Conservation (phyloP, 2,113 vertebrate species). For the Ageneiosus marmoratus region DNA sequence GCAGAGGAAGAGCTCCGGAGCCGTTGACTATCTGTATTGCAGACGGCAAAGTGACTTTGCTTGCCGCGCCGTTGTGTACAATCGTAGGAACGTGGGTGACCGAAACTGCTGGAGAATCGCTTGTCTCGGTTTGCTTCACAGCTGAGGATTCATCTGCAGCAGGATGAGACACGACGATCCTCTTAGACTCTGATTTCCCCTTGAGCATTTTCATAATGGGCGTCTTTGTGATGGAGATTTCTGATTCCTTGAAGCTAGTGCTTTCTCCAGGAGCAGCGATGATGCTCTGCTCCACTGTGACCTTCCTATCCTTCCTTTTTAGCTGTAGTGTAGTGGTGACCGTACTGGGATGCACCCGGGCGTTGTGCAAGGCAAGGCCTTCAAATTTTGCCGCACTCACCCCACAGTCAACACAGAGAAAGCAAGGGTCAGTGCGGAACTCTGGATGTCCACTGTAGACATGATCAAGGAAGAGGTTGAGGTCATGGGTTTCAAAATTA, state of each 20-base stretch:
- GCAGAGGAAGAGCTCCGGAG: constrained; percentile 78
- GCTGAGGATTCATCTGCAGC: constrained; percentile 73
- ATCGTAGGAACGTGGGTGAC: constrained; percentile 76
- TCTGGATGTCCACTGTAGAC: constrained; percentile 87
- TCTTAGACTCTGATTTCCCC: constrained; percentile 88
- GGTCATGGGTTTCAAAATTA: constrained; percentile 85
- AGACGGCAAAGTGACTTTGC: constrained; percentile 72
- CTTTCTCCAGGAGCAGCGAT: constrained; percentile 59
- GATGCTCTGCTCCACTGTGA: constrained; percentile 83
- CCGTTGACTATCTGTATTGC: constrained; percentile 81
- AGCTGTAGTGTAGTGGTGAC: constrained; percentile 80
- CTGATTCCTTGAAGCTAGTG: constrained; percentile 69
- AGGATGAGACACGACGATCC: constrained; percentile 81
- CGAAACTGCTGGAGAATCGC: constrained; percentile 67
- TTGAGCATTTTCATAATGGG: constrained; percentile 98
- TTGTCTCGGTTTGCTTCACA: constrained; percentile 63
- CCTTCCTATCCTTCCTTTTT: constrained; percentile 76
- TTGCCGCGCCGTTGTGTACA: constrained; percentile 76
- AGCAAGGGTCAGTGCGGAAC: constrained; percentile 86
- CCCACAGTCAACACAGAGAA: constrained; percentile 82
- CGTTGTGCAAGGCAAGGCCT: constrained; percentile 89
- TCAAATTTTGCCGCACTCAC: constrained; percentile 86
- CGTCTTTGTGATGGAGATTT: constrained; percentile 95
- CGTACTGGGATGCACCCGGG: constrained; percentile 76
- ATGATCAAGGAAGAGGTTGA: constrained; percentile 88